These are phyloP conservation scores for Pollenia angustigena DNA, from an alignment of 2,888 invertebrate species.

Conservation along the genomic window DNA sequence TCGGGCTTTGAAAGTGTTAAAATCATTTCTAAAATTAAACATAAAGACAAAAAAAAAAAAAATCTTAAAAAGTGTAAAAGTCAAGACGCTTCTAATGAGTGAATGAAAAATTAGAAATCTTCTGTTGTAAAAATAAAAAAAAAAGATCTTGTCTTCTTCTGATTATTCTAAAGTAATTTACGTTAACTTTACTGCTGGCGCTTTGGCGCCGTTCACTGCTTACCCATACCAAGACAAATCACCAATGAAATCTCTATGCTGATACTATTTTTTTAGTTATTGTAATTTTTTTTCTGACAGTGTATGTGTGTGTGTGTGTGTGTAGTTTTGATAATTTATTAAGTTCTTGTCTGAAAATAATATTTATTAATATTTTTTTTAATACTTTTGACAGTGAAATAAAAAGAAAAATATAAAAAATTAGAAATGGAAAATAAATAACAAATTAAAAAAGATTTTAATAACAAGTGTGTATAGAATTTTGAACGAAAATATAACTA, in stretches of 20 bases:
- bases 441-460: conserved; percentile 13
- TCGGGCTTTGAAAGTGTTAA: conserved; percentile 55
- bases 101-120: too few species aligned
- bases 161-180: too few species aligned
- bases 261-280: background rate
- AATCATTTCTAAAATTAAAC: conserved; percentile 70
- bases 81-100: background rate
- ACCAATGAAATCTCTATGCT: too few species aligned
- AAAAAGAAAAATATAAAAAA: conserved; percentile 14
- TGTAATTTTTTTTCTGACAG: background rate
- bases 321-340: conserved; percentile 43
- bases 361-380: conserved; percentile 22
- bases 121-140: too few species aligned
- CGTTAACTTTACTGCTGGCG: too few species aligned
- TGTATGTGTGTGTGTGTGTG: background rate
- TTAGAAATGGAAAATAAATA: conserved; percentile 47
- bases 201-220: too few species aligned
- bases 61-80: conserved; percentile 7
- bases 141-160: too few species aligned
- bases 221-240: too few species aligned
- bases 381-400: conserved; percentile 37
- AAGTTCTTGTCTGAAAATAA: conserved; percentile 46
- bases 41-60: conserved; percentile 23
- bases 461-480: conserved; percentile 3
- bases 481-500: background rate